Percentiles rank a stretch among this genome's conserved stretches.
phyloP scores from a whole-genome alignment of 2,888 invertebrate species.

The Uropetala carovei region DNA sequence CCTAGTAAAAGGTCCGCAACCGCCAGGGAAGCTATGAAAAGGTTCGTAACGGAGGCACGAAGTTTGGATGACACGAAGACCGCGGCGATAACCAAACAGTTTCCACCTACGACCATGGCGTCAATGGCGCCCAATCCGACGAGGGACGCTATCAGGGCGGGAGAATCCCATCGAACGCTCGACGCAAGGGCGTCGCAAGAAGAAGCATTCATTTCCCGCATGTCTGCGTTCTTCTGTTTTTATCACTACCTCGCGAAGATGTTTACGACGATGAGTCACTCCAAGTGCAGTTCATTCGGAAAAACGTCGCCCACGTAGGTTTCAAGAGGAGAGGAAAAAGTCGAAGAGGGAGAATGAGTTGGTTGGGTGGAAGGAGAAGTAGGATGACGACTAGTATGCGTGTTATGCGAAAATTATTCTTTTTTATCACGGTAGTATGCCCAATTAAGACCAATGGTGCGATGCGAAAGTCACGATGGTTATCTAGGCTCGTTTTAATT shows the following conservation, averaged over 20 bases:
- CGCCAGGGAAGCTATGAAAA: slow-evolving; percentile 97
- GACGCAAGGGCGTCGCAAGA: slow-evolving; percentile 89
- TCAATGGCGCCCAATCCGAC: slow-evolving; percentile 89
- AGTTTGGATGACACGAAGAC: slow-evolving; percentile 94
- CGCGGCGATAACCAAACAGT: slow-evolving; percentile 94
- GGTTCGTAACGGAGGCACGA: slow-evolving; percentile 92
- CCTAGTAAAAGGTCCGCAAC: slow-evolving; percentile 98
- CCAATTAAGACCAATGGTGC: neutral
- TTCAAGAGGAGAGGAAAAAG: neutral
- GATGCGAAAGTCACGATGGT: neutral
- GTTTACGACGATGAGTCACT: neutral
- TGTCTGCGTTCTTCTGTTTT: slow-evolving; percentile 14
- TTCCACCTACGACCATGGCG: slow-evolving; percentile 92
- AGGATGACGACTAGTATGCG: neutral
- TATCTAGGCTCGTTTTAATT: neutral
- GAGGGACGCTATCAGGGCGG: slow-evolving; percentile 85
- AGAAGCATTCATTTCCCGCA: slow-evolving; percentile 83
- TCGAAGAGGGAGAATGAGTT: neutral
- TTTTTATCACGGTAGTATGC: neutral
- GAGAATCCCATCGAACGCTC: slow-evolving; percentile 89
- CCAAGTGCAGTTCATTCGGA: neutral
- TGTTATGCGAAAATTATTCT: neutral
- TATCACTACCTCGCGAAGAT: slow-evolving; percentile 15
- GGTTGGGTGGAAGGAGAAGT: neutral
- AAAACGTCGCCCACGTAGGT: neutral